A percentile compares a stretch with the other conserved stretches of the same genome.
Evolutionary conservation across 2,797 vertebrate genomes (phyloP).

Genomic region (Xerus rutilus): DNA sequence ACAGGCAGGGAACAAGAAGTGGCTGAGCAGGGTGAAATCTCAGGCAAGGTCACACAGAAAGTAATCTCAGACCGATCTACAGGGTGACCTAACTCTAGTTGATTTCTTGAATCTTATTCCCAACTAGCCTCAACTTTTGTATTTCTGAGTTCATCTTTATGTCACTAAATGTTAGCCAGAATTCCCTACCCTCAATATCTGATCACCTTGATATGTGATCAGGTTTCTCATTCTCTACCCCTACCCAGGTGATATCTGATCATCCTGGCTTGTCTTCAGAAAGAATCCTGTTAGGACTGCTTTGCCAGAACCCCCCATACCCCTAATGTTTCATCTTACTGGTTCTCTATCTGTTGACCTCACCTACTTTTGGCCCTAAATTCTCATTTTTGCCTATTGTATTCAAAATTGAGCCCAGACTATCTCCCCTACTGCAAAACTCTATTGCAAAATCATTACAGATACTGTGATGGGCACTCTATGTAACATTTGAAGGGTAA

Average conservation of each 20-base stretch:
- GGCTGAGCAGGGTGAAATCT: neutral
- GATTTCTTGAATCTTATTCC: neutral
- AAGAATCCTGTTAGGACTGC: neutral
- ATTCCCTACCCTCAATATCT: neutral
- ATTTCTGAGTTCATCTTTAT: neutral
- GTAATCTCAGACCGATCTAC: neutral
- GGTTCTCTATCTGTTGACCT: neutral
- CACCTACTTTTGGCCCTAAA: neutral
- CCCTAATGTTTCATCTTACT: neutral
- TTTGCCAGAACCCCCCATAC: neutral
- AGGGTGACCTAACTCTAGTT: neutral
- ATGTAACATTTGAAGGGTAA: neutral
- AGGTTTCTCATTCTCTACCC: neutral
- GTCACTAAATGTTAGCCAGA: neutral
- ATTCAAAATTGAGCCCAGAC: neutral
- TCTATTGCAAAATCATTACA: neutral
- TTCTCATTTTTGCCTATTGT: neutral
- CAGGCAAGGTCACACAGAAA: neutral
- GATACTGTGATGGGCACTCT: neutral
- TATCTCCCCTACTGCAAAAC: neutral
- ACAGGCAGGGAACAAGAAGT: neutral
- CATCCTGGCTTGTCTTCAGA: neutral
- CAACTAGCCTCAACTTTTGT: neutral
- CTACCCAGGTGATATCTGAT: too few species aligned
- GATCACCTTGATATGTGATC: neutral